Evolutionary conservation across 1,140 invertebrate genomes (phyloP).

Genomic region (Gerris buenoi): DNA sequence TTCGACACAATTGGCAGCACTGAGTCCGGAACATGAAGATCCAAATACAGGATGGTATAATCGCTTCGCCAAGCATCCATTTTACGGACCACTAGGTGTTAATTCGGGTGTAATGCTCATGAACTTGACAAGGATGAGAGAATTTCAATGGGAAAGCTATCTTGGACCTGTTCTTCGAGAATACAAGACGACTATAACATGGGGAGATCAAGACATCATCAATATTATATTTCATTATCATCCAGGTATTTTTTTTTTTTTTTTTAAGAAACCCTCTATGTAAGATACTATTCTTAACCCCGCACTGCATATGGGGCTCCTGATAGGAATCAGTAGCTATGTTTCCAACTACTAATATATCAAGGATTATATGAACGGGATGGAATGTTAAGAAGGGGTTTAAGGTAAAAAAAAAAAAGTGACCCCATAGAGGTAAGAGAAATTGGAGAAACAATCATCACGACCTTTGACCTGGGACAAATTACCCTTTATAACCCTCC

Average conservation of each 20-base stretch:
- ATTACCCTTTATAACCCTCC: too few species aligned
- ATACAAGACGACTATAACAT: conserved; percentile 75
- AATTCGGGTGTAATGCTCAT: conserved; percentile 96
- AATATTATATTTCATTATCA: conserved; percentile 90
- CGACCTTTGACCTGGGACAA: too few species aligned
- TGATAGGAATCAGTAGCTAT: too few species aligned
- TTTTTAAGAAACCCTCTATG: too few species aligned
- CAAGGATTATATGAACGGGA: too few species aligned
- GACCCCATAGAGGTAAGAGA: too few species aligned
- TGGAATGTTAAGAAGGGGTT: too few species aligned
- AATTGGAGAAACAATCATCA: too few species aligned
- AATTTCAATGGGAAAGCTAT: conserved; percentile 69
- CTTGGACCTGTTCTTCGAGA: conserved; percentile 69
- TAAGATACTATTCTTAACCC: too few species aligned
- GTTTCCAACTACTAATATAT: too few species aligned
- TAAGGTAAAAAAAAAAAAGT: too few species aligned
- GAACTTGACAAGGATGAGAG: conserved; percentile 82
- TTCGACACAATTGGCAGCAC: conserved; percentile 65
- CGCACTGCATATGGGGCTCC: too few species aligned
- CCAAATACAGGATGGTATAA: conserved; percentile 89
- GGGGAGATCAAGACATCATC: conserved; percentile 96
- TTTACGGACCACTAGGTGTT: conserved; percentile 74
- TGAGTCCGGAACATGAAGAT: conserved; percentile 81
- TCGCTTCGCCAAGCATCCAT: conserved; percentile 85
- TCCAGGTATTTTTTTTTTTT: conserved; percentile 50